Evolutionary conservation across 1,140 invertebrate species (phyloP), one percentile per base, ranked within the genome.

Genomic region (Pseudomyrmex concolor): DNA sequence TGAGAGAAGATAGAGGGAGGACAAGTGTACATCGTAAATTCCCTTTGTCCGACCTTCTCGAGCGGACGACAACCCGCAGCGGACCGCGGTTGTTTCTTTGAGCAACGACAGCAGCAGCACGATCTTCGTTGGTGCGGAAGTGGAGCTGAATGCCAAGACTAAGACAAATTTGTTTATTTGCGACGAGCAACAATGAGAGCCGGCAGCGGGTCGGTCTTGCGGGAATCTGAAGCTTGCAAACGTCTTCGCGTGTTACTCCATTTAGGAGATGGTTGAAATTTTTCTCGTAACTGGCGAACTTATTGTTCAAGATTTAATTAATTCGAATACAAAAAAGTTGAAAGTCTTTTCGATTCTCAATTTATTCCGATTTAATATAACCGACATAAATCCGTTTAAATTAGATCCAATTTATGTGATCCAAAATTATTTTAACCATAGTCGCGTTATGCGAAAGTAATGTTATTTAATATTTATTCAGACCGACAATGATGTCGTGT

Each of bases 11-110:
- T 66, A 19, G 55, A 70, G 72, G 55, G 66, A 70, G 78, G 71
- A 82, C 68, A 82, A 77, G 67, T 63, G 63, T 85, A 62, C 84
- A 90, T 89, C 86, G 84, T 88, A 82, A 89, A 89, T 90, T 89
- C 88, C 73, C 84, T 89, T 90, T 90, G 89, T 85, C 74, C 76
- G 25, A 63, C n/a, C 78, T 62, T 70, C 43, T 57, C 51, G 51
- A 57, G 50, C 62, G 43, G 70, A 48, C 63, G 77, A 89, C 82
- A 59, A 83, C 71, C 68, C 71, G 50, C 50, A 34, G 67, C 73
- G 68, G 70, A 19, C 22, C 50, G 72, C 60, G 71, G 66, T 72
- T 77, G 60, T 50, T 72, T 62, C 45, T 22, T 66, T n/a, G 17
- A 48, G 62, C 50, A 51, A 13, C 50, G 13, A 13, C 50, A 77